Percentiles rank a stretch among this genome's conserved stretches.
Conservation (phyloP, 2,888 invertebrate species). For the Clunio marinus region DNA sequence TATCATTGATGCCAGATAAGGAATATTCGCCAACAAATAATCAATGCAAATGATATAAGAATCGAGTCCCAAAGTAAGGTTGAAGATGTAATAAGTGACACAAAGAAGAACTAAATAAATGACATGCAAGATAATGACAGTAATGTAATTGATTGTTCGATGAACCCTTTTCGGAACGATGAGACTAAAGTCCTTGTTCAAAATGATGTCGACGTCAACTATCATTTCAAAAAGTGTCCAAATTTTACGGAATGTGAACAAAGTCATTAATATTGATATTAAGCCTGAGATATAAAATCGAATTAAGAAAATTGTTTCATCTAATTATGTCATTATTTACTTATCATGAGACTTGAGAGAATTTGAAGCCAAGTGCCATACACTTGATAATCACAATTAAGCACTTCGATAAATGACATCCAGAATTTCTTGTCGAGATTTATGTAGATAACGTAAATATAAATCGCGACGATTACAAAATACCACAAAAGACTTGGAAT, state of each 20-base stretch:
- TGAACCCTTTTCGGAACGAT: slow-evolving; percentile 5
- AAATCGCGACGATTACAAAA: slow-evolving; percentile 4
- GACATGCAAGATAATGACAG: background rate
- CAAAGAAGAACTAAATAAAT: background rate
- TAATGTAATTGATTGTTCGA: background rate
- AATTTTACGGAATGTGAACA: background rate
- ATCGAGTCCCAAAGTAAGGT: background rate
- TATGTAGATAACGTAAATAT: slow-evolving; percentile 13
- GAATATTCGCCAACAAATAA: background rate
- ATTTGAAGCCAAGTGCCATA: slow-evolving; percentile 29
- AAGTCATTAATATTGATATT: background rate
- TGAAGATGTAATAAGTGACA: background rate
- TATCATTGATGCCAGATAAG: no score
- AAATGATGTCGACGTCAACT: background rate
- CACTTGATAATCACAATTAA: slow-evolving; percentile 8
- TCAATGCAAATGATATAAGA: background rate
- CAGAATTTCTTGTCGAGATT: slow-evolving; percentile 26
- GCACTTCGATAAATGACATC: background rate
- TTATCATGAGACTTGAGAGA: slow-evolving; percentile 16
- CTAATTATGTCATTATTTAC: background rate
- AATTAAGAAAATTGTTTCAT: background rate
- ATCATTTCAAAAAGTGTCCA: slow-evolving; percentile 26
- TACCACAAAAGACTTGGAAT: slow-evolving; percentile 6
- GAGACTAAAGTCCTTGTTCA: slow-evolving; percentile 13
- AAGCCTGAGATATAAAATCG: slow-evolving; percentile 10